Percentiles rank a stretch among this genome's conserved stretches.
Evolutionary conservation across 2,113 vertebrate genomes (phyloP).

Genomic region (Peromyscus maniculatus): DNA sequence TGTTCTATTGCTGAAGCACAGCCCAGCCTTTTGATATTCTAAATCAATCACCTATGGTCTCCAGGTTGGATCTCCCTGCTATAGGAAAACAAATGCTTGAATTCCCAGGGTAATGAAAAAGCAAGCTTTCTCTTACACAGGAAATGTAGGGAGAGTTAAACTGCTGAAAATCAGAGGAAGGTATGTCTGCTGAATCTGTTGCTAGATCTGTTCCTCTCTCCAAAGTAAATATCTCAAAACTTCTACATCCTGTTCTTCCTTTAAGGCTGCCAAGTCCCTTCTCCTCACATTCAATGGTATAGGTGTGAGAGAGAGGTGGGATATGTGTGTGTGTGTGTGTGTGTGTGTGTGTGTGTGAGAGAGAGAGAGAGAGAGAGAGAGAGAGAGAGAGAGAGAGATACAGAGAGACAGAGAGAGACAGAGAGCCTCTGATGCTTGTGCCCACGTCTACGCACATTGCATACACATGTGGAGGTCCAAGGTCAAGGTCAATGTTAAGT

Average conservation of each 20-base stretch:
- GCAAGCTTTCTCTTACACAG: neutral
- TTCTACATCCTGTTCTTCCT: neutral
- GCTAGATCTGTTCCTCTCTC: slow-evolving; percentile 7
- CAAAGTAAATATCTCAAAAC: neutral
- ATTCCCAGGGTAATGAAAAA: neutral
- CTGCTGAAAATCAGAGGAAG: neutral
- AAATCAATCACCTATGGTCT: neutral
- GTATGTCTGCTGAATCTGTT: neutral
- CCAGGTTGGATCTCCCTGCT: neutral
- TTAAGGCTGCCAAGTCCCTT: neutral
- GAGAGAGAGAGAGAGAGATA: neutral
- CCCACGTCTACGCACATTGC: neutral
- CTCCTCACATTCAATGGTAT: neutral
- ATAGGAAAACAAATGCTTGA: neutral
- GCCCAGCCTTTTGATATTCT: too few species aligned
- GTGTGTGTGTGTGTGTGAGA: too few species aligned
- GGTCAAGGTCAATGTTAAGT: neutral
- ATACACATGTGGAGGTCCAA: neutral
- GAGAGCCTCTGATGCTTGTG: neutral
- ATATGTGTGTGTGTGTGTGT: too few species aligned
- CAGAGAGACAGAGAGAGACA: neutral
- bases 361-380: neutral
- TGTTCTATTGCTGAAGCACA: too few species aligned
- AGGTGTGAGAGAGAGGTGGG: neutral
- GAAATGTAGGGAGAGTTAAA: slow-evolving; percentile 17